phyloP scores from a whole-genome alignment of 2,797 vertebrate species.

The Pseudochirops corinnae region DNA sequence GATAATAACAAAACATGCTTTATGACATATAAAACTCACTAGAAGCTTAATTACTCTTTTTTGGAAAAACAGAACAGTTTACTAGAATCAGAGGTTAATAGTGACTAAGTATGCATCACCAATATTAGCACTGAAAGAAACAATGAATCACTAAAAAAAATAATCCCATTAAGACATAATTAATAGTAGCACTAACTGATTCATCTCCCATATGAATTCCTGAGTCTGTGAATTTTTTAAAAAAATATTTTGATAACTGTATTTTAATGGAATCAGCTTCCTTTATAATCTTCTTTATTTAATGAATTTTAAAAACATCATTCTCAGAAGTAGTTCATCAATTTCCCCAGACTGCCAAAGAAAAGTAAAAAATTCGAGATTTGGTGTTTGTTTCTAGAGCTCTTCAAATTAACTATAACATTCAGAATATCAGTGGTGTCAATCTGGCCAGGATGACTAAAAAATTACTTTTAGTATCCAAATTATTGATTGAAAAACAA shows the following conservation, averaged over 20 bases:
- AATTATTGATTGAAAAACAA: slow-evolving; percentile 11
- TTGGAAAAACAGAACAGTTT: slow-evolving; percentile 16
- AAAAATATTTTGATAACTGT: slow-evolving; percentile 18
- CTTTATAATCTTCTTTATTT: neutral
- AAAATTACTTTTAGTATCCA: slow-evolving; percentile 10
- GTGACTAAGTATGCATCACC: neutral
- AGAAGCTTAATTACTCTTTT: slow-evolving; percentile 30
- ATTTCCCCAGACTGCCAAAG: neutral
- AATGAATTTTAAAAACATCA: neutral
- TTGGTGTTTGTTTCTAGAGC: neutral
- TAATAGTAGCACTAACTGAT: neutral
- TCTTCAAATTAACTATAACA: neutral
- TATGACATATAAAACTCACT: neutral
- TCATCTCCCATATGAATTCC: neutral
- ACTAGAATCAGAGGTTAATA: neutral
- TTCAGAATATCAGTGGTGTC: slow-evolving; percentile 25
- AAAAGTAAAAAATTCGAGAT: neutral
- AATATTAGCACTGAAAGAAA: slow-evolving; percentile 6
- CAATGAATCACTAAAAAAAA: slow-evolving; percentile 1
- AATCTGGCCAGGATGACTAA: slow-evolving; percentile 34
- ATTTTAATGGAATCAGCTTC: neutral
- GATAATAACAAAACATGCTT: neutral
- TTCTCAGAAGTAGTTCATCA: neutral
- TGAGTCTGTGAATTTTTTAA: slow-evolving; percentile 7
- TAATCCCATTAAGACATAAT: neutral